phyloP scores from a whole-genome alignment of 2,113 vertebrate genomes.

The Nothocercus julius region DNA sequence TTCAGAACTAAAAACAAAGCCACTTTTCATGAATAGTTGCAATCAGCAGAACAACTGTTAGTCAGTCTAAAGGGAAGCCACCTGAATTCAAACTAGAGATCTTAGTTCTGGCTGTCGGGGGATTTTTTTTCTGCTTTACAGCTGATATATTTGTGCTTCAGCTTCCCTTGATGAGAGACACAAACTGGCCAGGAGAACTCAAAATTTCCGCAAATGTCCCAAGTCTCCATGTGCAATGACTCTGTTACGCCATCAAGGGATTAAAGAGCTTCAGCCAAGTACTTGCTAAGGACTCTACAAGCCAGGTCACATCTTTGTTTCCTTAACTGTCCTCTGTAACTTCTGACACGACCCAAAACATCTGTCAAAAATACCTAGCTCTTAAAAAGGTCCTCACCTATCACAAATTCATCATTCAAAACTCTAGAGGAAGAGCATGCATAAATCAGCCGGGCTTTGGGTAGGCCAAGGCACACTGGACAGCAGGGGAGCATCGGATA shows the following conservation, averaged over 20 bases:
- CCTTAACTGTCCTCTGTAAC: neutral
- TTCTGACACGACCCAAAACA: neutral
- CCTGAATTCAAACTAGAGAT: neutral
- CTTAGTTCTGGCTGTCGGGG: neutral
- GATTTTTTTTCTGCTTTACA: neutral
- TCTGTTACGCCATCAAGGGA: neutral
- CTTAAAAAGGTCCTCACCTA: neutral
- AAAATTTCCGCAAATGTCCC: neutral
- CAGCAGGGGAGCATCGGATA: neutral
- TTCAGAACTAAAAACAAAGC: conserved; percentile 33
- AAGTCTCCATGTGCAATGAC: neutral
- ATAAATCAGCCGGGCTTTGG: neutral
- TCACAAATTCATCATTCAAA: neutral
- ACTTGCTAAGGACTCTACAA: neutral
- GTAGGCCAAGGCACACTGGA: neutral
- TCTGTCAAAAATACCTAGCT: neutral
- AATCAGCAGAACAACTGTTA: conserved; percentile 14
- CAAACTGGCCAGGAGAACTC: neutral
- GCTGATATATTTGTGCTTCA: neutral
- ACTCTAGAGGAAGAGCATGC: neutral
- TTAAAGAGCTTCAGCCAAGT: neutral
- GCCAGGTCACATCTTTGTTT: neutral
- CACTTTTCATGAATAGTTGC: conserved; percentile 1
- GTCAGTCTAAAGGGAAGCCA: neutral
- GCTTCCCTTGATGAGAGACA: neutral